Conservation (phyloP, 2,888 invertebrate species). For the Patella caerulea region DNA sequence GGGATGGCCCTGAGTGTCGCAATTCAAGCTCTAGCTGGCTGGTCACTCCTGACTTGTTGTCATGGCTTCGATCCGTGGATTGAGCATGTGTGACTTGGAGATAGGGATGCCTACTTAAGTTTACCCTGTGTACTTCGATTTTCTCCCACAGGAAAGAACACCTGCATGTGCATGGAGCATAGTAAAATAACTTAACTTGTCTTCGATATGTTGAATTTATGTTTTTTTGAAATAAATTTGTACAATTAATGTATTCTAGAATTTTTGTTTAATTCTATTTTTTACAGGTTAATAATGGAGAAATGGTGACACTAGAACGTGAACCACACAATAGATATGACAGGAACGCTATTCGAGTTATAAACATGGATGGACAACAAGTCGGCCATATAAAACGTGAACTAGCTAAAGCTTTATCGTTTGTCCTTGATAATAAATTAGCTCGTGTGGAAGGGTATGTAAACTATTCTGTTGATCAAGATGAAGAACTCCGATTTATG, state of each 20-base stretch:
- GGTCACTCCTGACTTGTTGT: no score
- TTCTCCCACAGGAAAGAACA: no score
- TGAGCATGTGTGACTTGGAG: no score
- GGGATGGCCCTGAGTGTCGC: no score
- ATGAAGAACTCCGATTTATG: neutral
- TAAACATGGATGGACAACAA: constrained; percentile 45
- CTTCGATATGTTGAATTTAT: neutral
- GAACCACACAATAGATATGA: constrained; percentile 50
- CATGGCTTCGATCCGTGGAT: no score
- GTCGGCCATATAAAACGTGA: constrained; percentile 55
- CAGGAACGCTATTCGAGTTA: constrained; percentile 47
- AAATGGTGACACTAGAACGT: constrained; percentile 51
- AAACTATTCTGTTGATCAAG: neutral
- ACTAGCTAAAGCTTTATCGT: constrained; percentile 44
- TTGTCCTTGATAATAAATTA: constrained; percentile 40
- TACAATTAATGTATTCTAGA: neutral
- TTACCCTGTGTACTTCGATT: no score
- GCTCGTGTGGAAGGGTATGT: constrained; percentile 48
- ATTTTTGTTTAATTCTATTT: neutral
- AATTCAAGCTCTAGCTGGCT: no score
- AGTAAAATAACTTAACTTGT: no score
- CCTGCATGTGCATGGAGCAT: no score
- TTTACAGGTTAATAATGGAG: constrained; percentile 49
- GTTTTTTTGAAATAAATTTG: neutral
- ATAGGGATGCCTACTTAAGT: no score